These are phyloP conservation scores for Pantherophis guttatus DNA, from an alignment of 2,113 vertebrate genomes.

Conservation along the genomic window DNA sequence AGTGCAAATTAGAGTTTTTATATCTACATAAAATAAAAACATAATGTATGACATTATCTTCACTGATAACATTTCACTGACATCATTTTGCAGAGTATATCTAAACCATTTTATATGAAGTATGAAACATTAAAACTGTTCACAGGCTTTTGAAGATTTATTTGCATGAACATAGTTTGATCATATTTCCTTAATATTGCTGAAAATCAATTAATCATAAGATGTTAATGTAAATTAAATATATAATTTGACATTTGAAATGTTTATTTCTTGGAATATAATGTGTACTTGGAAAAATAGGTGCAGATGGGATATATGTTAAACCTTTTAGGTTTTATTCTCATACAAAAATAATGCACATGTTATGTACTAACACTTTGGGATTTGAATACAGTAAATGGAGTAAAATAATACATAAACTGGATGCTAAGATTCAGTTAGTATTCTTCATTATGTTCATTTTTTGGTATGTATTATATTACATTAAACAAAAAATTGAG, in stretches of 20 bases:
- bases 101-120: slow-evolving; percentile 74
- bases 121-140: slow-evolving; percentile 60
- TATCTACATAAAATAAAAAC: slow-evolving; percentile 53
- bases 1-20: slow-evolving; percentile 64
- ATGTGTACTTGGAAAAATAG: slow-evolving; percentile 67
- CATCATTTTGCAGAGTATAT: slow-evolving; percentile 70
- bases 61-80: slow-evolving; percentile 69
- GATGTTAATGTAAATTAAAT: slow-evolving; percentile 65
- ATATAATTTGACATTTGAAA: slow-evolving; percentile 64
- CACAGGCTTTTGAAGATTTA: slow-evolving; percentile 66
- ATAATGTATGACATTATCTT: slow-evolving; percentile 74
- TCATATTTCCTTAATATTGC: slow-evolving; percentile 60
- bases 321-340: slow-evolving; percentile 57
- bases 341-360: slow-evolving; percentile 63
- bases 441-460: slow-evolving; percentile 66
- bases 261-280: slow-evolving; percentile 66
- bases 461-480: slow-evolving; percentile 70
- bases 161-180: slow-evolving; percentile 69
- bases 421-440: slow-evolving; percentile 68
- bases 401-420: slow-evolving; percentile 65
- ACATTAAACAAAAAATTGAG: slow-evolving; percentile 67
- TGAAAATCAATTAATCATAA: slow-evolving; percentile 61
- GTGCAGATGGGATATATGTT: slow-evolving; percentile 62
- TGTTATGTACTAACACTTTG: slow-evolving; percentile 70
- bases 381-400: slow-evolving; percentile 67